Evolutionary conservation across 1,140 invertebrate genomes (phyloP).

Genomic region (Lordiphosa stackelbergi): DNA sequence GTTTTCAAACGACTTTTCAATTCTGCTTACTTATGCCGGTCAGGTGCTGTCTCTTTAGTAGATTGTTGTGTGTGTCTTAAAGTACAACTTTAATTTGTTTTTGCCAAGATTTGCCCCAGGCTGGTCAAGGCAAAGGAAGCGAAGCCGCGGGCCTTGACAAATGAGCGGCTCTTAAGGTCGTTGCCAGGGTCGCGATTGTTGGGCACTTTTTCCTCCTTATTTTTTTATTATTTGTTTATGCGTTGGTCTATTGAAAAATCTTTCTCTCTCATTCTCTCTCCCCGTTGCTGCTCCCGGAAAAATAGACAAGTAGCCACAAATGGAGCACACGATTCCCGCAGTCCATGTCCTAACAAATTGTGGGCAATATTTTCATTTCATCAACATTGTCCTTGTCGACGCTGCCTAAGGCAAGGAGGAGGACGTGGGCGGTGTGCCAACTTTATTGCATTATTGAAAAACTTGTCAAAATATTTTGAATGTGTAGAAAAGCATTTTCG

Average conservation of each 20-base stretch:
- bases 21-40: slow-evolving; percentile 65
- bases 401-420: slow-evolving; percentile 15
- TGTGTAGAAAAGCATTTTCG: slow-evolving; percentile 58
- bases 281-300: slow-evolving; percentile 19
- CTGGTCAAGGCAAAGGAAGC: slow-evolving; percentile 19
- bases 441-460: slow-evolving; percentile 76
- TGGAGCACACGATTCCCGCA: slow-evolving; percentile 23
- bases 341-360: slow-evolving; percentile 68
- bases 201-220: slow-evolving; percentile 17
- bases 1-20: slow-evolving; percentile 50
- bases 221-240: slow-evolving; percentile 72
- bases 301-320: slow-evolving; percentile 71
- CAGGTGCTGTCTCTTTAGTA: slow-evolving; percentile 47
- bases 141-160: slow-evolving; percentile 48
- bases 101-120: slow-evolving; percentile 34
- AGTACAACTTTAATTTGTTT: slow-evolving; percentile 68
- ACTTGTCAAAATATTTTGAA: slow-evolving; percentile 76
- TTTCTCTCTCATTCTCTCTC: slow-evolving; percentile 1
- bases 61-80: too few species aligned
- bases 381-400: slow-evolving; percentile 54
- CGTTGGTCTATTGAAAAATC: slow-evolving; percentile 69
- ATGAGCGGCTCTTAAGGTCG: slow-evolving; percentile 65
- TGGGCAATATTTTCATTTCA: slow-evolving; percentile 73
- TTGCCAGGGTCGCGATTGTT: slow-evolving; percentile 61
- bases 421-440: slow-evolving; percentile 38